Conservation (phyloP, 2,113 vertebrate genomes). For the Dipodomys spectabilis region DNA sequence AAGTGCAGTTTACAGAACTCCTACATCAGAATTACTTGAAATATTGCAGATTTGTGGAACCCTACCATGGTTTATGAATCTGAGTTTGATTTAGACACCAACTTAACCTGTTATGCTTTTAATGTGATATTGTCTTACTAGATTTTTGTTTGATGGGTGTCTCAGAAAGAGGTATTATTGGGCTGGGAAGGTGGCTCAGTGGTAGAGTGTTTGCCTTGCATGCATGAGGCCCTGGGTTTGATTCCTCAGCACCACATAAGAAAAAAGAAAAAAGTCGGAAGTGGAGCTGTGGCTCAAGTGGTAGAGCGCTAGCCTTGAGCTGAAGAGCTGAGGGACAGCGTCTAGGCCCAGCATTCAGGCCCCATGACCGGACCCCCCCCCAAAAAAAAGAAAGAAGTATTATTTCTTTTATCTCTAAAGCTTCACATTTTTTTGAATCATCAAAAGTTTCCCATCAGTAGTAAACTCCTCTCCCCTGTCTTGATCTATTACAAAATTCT, state of each 20-base stretch:
- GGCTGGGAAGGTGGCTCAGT: no score
- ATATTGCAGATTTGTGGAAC: not conserved
- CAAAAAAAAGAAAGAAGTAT: not conserved
- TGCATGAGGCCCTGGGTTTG: no score
- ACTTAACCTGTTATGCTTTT: not conserved
- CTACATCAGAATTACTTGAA: not conserved
- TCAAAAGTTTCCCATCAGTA: conserved; percentile 32
- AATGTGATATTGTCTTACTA: not conserved
- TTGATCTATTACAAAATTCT: conserved; percentile 1
- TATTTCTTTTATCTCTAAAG: not conserved
- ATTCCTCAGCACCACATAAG: no score
- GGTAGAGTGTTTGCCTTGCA: no score
- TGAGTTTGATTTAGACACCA: not conserved
- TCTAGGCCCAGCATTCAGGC: no score
- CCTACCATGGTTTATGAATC: not conserved
- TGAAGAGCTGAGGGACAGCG: no score
- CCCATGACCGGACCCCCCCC: no score
- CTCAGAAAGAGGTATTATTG: not conserved
- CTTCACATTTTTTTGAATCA: not conserved
- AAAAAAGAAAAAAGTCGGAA: no score
- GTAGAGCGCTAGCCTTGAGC: no score
- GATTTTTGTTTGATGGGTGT: not conserved
- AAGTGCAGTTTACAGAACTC: not conserved
- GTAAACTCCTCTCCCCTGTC: not conserved
- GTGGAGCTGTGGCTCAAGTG: no score